Evolutionary conservation across 2,113 vertebrate genomes (phyloP), one percentile per base, ranked within the genome.

Genomic region (Jaculus jaculus): DNA sequence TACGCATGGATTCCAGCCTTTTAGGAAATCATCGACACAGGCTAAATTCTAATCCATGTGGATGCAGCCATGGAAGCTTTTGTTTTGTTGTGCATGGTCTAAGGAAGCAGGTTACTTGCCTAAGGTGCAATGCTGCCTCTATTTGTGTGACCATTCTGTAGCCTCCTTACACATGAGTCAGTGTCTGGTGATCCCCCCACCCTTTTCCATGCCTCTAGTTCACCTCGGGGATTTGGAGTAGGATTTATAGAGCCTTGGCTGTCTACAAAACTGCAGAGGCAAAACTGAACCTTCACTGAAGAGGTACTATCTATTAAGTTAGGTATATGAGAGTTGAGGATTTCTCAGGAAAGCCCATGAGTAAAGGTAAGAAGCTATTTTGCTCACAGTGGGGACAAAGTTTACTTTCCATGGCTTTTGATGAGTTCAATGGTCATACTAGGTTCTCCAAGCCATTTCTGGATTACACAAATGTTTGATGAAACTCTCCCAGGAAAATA

Each of bases 381-480:
- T 92, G 61, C 58, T 91, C 74, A 88, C 20, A 34, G 11, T 30
- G 72, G 87, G 84, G 82, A 96, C 82, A 95, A 84, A 78, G 37
- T 17, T 83, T 42, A 42, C 47, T 95, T 90, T 94, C 83, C 23
- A 79, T 54, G 81, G 80, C 81, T 96, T 94, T 82, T 92, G 95
- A 78, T 87, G 94, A 95, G 72, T 92, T 93, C 86, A 79, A 63
- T 77, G 87, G 90, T 94, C 92, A 71, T 10, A 51, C 81, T 42
- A 6, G 87, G 30, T 94, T 94, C 54, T 72, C 90, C 83, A 63
- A 88, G 89, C 95, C 95, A 91, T 97, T 97, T 97, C 97, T 98
- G 95, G 93, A 94, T 96, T 98, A 97, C 91, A 98, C 97, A 97
- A 97, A 98, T 97, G 97, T 97, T 98, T 98, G 97, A 98, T 98